Evolutionary conservation across 2,113 vertebrate species (phyloP), one percentile per base, ranked within the genome.

Genomic region (Vulpes vulpes): DNA sequence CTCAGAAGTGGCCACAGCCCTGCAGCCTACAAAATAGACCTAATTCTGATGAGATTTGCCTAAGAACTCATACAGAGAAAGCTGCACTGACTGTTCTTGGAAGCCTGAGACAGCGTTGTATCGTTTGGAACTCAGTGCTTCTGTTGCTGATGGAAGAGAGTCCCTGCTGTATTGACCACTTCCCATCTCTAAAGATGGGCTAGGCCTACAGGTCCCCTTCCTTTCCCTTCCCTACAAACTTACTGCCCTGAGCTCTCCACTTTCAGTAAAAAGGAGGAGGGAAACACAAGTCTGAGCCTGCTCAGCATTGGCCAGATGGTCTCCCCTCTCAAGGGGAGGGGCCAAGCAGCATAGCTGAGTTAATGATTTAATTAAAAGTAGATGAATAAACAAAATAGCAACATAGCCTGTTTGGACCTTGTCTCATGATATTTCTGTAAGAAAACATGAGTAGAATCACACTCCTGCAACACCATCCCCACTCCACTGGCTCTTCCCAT

Each of bases 281-380:
- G 8, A 79, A 73, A 12, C 3, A 16, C 35, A 35, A 22, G 1
- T 2, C 30, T 73, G 49, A 89, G 32, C 23, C 6, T 11, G 38
- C 23, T 84, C 3, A 0, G 3, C 22, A 11, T 22, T 71, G n/a
- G 30, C 55, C 53, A 23, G 20, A 19, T 22, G 27, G 65, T 60
- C 6, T 80, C 32, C 51, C n/a, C 5, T 78, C 5, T 43, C 9
- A 6, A n/a, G 23, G 22, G 9, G 19, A 51, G 20, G 49, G 49
- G 23, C 5, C 57, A 53, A 38, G 27, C 43, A 12, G n/a, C 23
- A 30, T 20, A 62, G n/a, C 5, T 22, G 14, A 38, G 59, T 14
- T 69, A 87, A 95, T n/a, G 25, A 96, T 90, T 92, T 62, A 32
- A 92, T 89, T 79, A 69, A 71, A 76, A 83, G 43, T 35, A 91